Evolutionary conservation across 2,888 invertebrate genomes (phyloP).

Genomic region (Girardia tigrina): DNA sequence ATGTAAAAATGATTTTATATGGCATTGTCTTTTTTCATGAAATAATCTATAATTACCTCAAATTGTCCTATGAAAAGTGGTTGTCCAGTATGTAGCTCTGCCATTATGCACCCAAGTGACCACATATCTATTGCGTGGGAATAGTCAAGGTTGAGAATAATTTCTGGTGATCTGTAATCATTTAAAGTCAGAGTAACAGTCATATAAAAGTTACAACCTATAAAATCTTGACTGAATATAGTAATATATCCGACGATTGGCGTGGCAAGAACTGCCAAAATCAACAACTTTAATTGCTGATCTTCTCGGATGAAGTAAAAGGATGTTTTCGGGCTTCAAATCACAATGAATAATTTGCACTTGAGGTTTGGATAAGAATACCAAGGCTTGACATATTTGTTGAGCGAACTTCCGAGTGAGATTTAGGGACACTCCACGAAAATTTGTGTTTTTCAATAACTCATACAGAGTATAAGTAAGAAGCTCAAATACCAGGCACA

Average conservation of each 20-base stretch:
- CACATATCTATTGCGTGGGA: constrained; percentile 11
- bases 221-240: constrained; percentile 84
- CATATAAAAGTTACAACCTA: constrained; percentile 48
- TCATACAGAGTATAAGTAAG: constrained; percentile 98
- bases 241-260: constrained; percentile 73
- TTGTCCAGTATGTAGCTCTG: not conserved
- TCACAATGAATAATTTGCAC: constrained; percentile 65
- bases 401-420: constrained; percentile 99
- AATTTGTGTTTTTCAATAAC: constrained; percentile 95
- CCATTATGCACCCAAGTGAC: constrained; percentile 14
- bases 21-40: no score
- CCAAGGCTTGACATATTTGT: constrained; percentile 92
- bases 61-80: constrained; percentile 11
- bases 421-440: constrained; percentile 95
- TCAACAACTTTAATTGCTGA: constrained; percentile 99
- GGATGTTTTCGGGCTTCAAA: constrained; percentile 98
- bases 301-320: constrained; percentile 96
- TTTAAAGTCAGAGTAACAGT: not conserved
- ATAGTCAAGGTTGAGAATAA: not conserved
- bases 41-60: not conserved
- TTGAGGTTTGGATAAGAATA: constrained; percentile 97
- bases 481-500: constrained; percentile 99
- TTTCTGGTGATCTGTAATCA: not conserved
- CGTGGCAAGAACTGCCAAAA: constrained; percentile 71
- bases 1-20: not conserved